Evolutionary conservation across 1,140 invertebrate species (phyloP).

Genomic region (Paralvinella palmiformis): DNA sequence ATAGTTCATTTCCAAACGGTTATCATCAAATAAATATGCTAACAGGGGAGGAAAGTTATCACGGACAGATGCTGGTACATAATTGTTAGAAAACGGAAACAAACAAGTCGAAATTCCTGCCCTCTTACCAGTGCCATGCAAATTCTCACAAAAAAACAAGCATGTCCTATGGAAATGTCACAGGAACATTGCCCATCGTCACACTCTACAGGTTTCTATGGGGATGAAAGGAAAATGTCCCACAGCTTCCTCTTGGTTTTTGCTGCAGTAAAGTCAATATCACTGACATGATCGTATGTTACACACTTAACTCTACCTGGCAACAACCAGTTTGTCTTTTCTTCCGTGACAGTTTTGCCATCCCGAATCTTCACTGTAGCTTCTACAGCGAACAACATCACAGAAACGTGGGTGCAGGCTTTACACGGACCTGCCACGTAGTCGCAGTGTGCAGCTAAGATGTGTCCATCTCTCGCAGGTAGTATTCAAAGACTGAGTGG

Average conservation of each 20-base stretch:
- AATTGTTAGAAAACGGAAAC: neutral
- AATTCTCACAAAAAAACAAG: neutral
- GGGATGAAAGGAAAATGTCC: neutral
- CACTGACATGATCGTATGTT: neutral
- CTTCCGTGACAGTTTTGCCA: no score
- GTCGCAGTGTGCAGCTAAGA: slow-evolving; percentile 19
- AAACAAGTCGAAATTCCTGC: slow-evolving; percentile 1
- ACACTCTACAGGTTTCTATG: neutral
- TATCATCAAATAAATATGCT: neutral
- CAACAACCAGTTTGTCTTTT: no score
- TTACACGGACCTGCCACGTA: slow-evolving; percentile 21
- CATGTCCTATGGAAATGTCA: neutral
- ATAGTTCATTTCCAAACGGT: neutral
- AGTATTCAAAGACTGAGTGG: no score
- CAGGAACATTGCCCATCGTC: neutral
- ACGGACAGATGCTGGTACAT: neutral
- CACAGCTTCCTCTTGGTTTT: neutral
- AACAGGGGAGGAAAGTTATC: neutral
- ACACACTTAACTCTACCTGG: neutral
- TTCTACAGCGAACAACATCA: slow-evolving; percentile 18
- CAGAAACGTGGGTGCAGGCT: slow-evolving; percentile 22
- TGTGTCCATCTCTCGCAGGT: slow-evolving; percentile 11
- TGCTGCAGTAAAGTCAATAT: neutral
- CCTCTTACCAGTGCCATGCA: neutral
- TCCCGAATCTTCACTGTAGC: neutral